Conservation (phyloP, 2,888 invertebrate genomes). For the Zhuqinia jingwanae region DNA sequence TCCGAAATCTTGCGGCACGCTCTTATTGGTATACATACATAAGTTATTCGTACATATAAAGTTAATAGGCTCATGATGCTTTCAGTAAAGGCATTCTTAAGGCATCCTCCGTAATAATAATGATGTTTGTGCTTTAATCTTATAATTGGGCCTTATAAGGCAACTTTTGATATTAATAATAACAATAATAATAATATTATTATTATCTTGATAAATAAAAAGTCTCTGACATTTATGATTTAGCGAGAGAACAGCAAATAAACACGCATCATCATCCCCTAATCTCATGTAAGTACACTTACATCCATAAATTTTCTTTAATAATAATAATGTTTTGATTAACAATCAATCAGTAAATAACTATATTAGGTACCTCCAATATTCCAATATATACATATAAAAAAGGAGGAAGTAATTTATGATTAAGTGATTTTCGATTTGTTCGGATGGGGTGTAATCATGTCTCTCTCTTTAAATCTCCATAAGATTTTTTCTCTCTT, state of each 20-base stretch:
- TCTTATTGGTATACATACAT: too few relatives aligned
- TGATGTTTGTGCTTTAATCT: background rate
- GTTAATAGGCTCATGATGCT: too few relatives aligned
- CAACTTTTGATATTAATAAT: background rate
- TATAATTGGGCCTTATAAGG: background rate
- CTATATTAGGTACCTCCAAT: slow-evolving; percentile 48
- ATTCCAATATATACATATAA: background rate
- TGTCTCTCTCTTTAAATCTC: too few relatives aligned
- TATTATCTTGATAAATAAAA: slow-evolving; percentile 26
- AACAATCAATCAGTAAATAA: slow-evolving; percentile 40
- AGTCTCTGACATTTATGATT: slow-evolving; percentile 23
- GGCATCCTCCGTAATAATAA: background rate
- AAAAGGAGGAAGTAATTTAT: slow-evolving; percentile 43
- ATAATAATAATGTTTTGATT: slow-evolving; percentile 50
- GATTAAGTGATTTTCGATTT: slow-evolving; percentile 64
- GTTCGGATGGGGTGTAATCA: background rate
- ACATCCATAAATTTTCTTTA: background rate
- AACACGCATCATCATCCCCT: slow-evolving; percentile 14
- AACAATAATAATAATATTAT: too few relatives aligned
- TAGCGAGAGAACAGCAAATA: slow-evolving; percentile 8
- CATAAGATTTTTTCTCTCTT: too few relatives aligned
- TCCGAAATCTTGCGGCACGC: too few relatives aligned
- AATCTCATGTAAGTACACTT: too few relatives aligned
- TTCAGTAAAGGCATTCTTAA: too few relatives aligned
- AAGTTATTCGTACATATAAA: too few relatives aligned